Base-by-base conservation (phyloP, 2,797 vertebrate species). In the Vespertilio murinus region DNA sequence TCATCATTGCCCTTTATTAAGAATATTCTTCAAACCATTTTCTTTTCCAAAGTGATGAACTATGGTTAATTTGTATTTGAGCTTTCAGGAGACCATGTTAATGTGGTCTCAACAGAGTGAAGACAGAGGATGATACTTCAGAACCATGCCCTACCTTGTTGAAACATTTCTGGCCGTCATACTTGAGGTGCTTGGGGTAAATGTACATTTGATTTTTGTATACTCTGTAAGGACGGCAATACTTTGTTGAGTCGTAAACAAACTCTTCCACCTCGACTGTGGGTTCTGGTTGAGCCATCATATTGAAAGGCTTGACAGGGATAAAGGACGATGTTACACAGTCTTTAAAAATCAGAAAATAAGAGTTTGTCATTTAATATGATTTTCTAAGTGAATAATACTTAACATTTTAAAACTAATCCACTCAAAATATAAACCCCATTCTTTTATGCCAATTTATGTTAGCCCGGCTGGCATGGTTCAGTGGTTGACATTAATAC, bases 131-230 rank as follows among this genome's bases (percentile, higher is more conserved):
- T 33, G 49, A 2, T 8, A 56, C 17, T 4, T 61, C 59, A 67
- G 67, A 85, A 93, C 67, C 16, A 35, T 0, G 40, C n/a, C n/a
- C 6, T 98, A 99, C 99, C 99, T 99, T 99, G 96, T 98, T 99
- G 86, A 99, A 99, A 97, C 99, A 99, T 98, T 99, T 99, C 98
- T 99, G 99, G 97, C 99, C 99, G 96, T 99, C 99, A 4, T 99
- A 99, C 90, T 99, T 99, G 71, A 99, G 99, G 96, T 99, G 99
- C 96, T 98, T 99, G n/a, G 99, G 99, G 94, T 99, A 99, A 52
- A 99, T 96, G 25, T 99, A 99, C 97, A 99, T 98, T 98, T 99
- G 99, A 98, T 99, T 99, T 97, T 98, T 99, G 98, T 99, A 99
- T 61, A 99, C 99, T 90, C 98, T 98, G 88, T 99, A 99, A 20